These are phyloP conservation scores for Muschampia plurimacula DNA, from an alignment of 2,888 invertebrate genomes.

Conservation along the genomic window DNA sequence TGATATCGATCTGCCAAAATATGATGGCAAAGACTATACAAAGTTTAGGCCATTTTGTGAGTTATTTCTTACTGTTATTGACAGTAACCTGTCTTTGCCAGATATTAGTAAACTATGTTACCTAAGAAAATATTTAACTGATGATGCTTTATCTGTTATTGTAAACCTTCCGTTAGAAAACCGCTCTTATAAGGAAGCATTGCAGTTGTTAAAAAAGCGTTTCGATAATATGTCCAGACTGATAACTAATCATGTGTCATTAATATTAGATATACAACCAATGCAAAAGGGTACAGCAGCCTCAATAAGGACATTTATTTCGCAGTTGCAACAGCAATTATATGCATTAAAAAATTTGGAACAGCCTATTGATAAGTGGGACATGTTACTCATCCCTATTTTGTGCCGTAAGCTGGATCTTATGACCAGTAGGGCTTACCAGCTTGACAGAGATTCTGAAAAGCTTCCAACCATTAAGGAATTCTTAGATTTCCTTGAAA, in stretches of 20 bases:
- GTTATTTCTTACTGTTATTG: not conserved
- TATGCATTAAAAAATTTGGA: conserved; percentile 3
- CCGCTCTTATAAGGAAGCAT: not conserved
- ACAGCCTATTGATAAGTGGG: not conserved
- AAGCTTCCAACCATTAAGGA: not conserved
- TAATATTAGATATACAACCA: not conserved
- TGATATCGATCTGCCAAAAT: not conserved
- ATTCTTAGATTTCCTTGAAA: not conserved
- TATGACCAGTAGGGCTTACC: not conserved
- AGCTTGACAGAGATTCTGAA: not conserved
- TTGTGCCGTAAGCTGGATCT: not conserved
- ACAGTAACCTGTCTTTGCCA: not conserved
- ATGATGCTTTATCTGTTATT: not conserved
- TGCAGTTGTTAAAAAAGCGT: not conserved
- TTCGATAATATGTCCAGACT: not conserved
- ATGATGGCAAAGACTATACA: not conserved
- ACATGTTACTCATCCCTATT: not conserved
- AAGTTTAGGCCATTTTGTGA: not conserved
- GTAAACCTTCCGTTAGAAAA: not conserved
- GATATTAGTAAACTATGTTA: not conserved
- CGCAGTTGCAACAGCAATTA: not conserved
- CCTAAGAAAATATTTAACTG: not conserved
- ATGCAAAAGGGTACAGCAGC: not conserved
- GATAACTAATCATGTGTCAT: not conserved
- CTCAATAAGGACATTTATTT: not conserved